These are phyloP conservation scores for Neodon shergylaensis DNA, from an alignment of 2,113 vertebrate species.

Conservation along the genomic window DNA sequence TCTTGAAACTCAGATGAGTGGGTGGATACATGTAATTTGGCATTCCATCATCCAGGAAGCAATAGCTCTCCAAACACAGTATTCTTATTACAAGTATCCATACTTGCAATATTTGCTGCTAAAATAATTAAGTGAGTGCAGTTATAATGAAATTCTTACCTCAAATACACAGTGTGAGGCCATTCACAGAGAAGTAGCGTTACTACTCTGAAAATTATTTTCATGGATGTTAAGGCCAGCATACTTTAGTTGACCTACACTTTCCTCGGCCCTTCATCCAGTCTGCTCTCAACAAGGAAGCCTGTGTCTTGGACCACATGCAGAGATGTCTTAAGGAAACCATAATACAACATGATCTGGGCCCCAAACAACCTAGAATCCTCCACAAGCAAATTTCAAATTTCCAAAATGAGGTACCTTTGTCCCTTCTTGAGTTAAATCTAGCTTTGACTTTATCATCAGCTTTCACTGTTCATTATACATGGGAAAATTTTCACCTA, in stretches of 20 bases:
- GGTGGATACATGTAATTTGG: background rate
- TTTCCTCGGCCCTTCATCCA: background rate
- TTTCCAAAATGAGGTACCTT: constrained; percentile 3
- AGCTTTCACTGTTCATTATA: background rate
- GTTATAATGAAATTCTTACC: background rate
- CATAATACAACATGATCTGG: constrained; percentile 11
- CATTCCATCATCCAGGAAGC: background rate
- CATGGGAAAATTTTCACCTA: background rate
- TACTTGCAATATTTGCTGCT: background rate
- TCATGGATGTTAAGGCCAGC: background rate
- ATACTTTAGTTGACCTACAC: background rate
- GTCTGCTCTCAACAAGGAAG: background rate
- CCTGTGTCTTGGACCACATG: background rate
- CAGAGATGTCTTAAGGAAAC: constrained; percentile 39
- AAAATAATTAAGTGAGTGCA: background rate
- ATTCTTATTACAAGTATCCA: background rate
- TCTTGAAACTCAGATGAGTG: constrained; percentile 5
- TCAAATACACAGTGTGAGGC: background rate
- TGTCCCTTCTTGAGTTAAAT: constrained; percentile 32
- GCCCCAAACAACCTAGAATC: background rate
- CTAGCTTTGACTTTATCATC: constrained; percentile 4
- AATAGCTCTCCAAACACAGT: background rate
- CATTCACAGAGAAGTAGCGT: background rate
- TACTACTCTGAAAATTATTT: background rate
- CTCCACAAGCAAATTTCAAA: background rate